These are phyloP conservation scores for Myodes glareolus DNA, from an alignment of 2,113 vertebrate species.

Conservation along the genomic window DNA sequence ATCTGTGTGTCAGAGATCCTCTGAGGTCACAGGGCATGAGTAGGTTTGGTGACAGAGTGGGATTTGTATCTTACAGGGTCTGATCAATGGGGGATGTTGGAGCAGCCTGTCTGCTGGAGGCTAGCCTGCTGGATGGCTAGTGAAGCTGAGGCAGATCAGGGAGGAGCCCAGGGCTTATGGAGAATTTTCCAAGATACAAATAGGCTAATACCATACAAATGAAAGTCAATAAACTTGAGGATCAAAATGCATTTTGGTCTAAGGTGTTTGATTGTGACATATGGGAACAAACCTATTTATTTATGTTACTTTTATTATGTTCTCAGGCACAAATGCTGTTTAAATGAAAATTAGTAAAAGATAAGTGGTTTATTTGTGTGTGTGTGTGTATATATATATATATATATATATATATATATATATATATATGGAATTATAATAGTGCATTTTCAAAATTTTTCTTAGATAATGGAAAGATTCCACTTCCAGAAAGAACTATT, in stretches of 20 bases:
- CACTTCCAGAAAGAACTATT: not conserved
- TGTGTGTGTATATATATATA: not conserved
- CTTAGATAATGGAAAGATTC: not conserved
- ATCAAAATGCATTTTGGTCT: not conserved
- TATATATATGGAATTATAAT: not conserved
- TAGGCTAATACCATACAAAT: not conserved
- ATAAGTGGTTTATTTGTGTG: not conserved
- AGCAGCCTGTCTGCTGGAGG: too few species aligned
- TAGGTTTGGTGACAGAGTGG: too few species aligned
- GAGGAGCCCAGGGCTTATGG: not conserved
- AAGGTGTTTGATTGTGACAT: not conserved
- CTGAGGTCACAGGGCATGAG: too few species aligned
- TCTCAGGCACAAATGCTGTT: not conserved
- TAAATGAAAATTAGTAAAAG: slow-evolving; percentile 16
- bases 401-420: not conserved
- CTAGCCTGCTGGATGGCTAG: too few species aligned
- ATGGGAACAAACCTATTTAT: not conserved
- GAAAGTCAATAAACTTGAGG: not conserved
- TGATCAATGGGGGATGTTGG: too few species aligned
- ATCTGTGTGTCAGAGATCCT: too few species aligned
- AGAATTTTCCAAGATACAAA: not conserved
- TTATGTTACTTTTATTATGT: not conserved
- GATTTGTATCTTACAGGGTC: too few species aligned
- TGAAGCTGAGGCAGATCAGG: too few species aligned
- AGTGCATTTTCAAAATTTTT: not conserved